phyloP scores from a whole-genome alignment of 2,113 vertebrate species.

The Acanthochromis polyacanthus region DNA sequence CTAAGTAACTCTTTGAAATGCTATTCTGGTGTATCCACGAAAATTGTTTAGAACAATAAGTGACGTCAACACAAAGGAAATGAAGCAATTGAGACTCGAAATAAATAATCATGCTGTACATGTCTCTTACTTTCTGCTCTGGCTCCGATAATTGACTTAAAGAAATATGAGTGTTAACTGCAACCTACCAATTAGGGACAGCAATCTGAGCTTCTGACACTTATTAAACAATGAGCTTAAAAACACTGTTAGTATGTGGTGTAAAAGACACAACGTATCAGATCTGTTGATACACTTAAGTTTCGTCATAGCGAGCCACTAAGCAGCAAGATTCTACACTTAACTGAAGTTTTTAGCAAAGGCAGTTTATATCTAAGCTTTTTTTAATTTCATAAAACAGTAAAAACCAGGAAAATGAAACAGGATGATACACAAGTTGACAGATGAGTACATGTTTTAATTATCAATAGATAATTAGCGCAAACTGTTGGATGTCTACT shows the following conservation, averaged over 20 bases:
- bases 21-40: not conserved
- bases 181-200: conserved; percentile 26
- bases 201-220: conserved; percentile 37
- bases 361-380: not conserved
- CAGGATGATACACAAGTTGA: too few species aligned
- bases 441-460: too few species aligned
- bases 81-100: not conserved
- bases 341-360: not conserved
- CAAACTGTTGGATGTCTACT: too few species aligned
- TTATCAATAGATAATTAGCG: too few species aligned
- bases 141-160: not conserved
- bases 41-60: conserved; percentile 2
- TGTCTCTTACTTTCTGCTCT: too few species aligned
- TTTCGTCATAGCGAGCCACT: not conserved
- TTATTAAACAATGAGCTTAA: conserved; percentile 23
- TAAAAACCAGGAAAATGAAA: not conserved
- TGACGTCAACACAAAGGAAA: conserved; percentile 7
- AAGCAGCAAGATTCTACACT: not conserved
- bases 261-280: not conserved
- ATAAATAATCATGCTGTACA: not conserved
- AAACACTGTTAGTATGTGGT: not conserved
- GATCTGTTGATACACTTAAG: not conserved
- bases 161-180: conserved; percentile 24
- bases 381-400: not conserved
- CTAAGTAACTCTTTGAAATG: conserved; percentile 1